A percentile compares a stretch with the other conserved stretches of the same genome.
Evolutionary conservation across 2,113 vertebrate species (phyloP).

Genomic region (Phyllostomus discolor): DNA sequence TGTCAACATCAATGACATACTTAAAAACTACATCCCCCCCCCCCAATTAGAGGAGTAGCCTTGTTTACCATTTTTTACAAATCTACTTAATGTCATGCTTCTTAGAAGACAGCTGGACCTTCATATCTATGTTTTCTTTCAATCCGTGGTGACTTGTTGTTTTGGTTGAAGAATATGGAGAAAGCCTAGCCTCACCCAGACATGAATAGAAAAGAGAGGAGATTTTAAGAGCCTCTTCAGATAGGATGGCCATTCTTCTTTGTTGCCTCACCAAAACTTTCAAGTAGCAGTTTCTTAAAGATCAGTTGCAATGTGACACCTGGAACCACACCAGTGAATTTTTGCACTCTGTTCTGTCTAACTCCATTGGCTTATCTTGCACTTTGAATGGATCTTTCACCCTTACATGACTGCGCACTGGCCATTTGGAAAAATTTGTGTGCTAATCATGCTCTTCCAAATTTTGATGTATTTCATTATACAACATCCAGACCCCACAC

Average conservation of each 20-base stretch:
- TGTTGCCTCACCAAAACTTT: neutral
- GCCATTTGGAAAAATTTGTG: neutral
- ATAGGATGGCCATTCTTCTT: neutral
- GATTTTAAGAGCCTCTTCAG: slow-evolving; percentile 5
- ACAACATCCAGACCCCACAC: neutral
- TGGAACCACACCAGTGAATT: neutral
- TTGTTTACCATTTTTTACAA: neutral
- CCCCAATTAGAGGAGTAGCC: neutral
- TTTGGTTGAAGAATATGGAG: neutral
- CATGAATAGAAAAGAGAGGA: neutral
- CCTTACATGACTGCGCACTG: neutral
- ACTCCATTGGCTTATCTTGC: neutral
- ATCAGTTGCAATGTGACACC: neutral
- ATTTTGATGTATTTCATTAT: neutral
- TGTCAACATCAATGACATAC: neutral
- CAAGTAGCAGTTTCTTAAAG: neutral
- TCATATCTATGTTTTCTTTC: neutral
- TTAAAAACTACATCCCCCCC: neutral
- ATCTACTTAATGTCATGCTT: neutral
- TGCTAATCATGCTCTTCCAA: neutral
- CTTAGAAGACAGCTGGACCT: neutral
- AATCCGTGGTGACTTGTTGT: neutral
- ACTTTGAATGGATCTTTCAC: neutral
- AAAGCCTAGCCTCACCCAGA: neutral
- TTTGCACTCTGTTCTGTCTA: neutral